These are phyloP conservation scores for Vanessa tameamea DNA, from an alignment of 1,140 invertebrate genomes.

Conservation along the genomic window DNA sequence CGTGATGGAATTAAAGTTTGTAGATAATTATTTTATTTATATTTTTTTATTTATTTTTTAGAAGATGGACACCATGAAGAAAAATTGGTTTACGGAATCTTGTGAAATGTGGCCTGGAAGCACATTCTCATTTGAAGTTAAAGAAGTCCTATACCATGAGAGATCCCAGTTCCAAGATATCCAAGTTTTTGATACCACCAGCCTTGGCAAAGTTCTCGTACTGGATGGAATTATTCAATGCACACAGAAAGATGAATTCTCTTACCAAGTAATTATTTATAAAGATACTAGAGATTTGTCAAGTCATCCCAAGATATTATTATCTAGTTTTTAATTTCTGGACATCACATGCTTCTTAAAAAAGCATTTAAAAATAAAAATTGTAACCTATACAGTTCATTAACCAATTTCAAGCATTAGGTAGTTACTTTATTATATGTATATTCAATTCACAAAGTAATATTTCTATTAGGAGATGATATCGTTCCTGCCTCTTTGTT, in stretches of 20 bases:
- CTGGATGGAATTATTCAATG: slow-evolving; percentile 99
- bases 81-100: slow-evolving; percentile 96
- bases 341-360: background rate
- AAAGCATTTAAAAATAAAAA: background rate
- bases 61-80: slow-evolving; percentile 82
- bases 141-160: slow-evolving; percentile 90
- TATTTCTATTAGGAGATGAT: slow-evolving; percentile 91
- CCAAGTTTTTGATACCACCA: slow-evolving; percentile 93
- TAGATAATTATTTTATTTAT: background rate
- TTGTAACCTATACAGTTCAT: too few species aligned
- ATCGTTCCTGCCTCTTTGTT: slow-evolving; percentile 94
- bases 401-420: too few species aligned
- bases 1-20: too few species aligned
- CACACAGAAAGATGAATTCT: slow-evolving; percentile 97
- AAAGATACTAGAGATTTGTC: too few species aligned
- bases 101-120: slow-evolving; percentile 95
- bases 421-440: background rate
- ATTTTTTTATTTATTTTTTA: background rate
- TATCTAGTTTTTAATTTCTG: too few species aligned
- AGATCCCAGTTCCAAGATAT: slow-evolving; percentile 95
- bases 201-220: slow-evolving; percentile 93
- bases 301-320: too few species aligned
- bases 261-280: slow-evolving; percentile 87
- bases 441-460: background rate
- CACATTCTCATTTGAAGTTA: slow-evolving; percentile 93